Percentiles rank a stretch among this genome's conserved stretches.
These are phyloP conservation scores for Aphaenogaster ashmeadi DNA, from an alignment of 1,140 invertebrate genomes.

Conservation along the genomic window DNA sequence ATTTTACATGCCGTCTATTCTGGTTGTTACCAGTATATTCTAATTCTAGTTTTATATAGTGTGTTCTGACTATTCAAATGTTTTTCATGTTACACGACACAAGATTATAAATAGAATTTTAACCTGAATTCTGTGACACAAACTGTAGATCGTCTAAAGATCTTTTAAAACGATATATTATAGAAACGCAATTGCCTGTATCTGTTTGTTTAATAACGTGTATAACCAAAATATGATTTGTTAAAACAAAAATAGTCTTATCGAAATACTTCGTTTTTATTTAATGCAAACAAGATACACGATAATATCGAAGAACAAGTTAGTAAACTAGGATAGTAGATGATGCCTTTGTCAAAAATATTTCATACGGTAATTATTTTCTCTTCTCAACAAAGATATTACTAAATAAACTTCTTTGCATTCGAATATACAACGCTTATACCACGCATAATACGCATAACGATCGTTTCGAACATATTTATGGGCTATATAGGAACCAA, in stretches of 20 bases:
- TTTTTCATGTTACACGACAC: neutral
- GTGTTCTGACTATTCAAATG: neutral
- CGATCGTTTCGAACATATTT: neutral
- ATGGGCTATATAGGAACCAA: conserved; percentile 2
- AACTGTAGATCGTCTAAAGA: neutral
- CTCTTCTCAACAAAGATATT: neutral
- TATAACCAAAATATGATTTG: neutral
- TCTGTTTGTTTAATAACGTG: neutral
- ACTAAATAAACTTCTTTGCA: neutral
- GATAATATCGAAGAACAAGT: neutral
- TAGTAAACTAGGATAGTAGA: neutral
- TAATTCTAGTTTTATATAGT: neutral
- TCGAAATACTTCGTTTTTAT: neutral
- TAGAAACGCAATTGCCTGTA: neutral
- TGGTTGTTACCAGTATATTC: neutral
- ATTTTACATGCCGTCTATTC: neutral
- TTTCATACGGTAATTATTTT: conserved; percentile 3
- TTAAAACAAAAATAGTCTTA: neutral
- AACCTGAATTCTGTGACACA: neutral
- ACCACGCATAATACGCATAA: neutral
- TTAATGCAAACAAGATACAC: neutral
- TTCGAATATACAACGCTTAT: neutral
- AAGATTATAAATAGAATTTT: neutral
- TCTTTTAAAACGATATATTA: neutral
- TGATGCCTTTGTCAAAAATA: neutral